phyloP scores from a whole-genome alignment of 2,888 invertebrate species.

The Linnaemya tessellans region DNA sequence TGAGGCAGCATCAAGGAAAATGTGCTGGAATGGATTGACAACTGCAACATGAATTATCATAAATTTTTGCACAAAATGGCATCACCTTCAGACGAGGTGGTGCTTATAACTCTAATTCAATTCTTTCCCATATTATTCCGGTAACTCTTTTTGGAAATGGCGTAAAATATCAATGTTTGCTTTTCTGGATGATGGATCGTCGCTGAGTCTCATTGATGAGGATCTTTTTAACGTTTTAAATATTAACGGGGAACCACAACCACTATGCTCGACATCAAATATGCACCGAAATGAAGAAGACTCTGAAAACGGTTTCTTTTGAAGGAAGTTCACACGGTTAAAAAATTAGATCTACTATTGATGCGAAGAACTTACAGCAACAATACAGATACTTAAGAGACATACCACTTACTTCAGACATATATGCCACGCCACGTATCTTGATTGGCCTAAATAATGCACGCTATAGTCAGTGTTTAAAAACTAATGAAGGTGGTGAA shows the following conservation, averaged over 20 bases:
- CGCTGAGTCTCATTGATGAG: slow-evolving; percentile 6
- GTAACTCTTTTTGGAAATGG: not conserved
- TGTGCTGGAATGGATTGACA: not conserved
- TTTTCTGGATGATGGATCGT: not conserved
- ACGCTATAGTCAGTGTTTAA: not conserved
- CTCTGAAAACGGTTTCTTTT: not conserved
- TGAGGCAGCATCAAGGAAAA: slow-evolving; percentile 6
- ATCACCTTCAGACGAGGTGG: not conserved
- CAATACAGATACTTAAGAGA: too few species aligned
- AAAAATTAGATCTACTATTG: not conserved
- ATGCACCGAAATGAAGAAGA: not conserved
- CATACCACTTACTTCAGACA: not conserved
- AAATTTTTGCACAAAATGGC: slow-evolving; percentile 48
- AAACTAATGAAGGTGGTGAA: not conserved
- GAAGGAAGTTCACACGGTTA: not conserved
- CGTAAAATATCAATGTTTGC: not conserved
- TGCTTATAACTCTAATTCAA: not conserved
- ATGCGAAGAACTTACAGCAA: not conserved
- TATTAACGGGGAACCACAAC: not conserved
- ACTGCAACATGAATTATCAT: too few species aligned
- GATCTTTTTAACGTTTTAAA: not conserved
- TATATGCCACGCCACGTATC: not conserved
- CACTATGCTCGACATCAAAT: not conserved
- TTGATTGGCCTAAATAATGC: slow-evolving; percentile 7
- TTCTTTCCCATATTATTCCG: not conserved